Conservation (phyloP, 1,140 invertebrate species). For the Sarcophaga bullata region DNA sequence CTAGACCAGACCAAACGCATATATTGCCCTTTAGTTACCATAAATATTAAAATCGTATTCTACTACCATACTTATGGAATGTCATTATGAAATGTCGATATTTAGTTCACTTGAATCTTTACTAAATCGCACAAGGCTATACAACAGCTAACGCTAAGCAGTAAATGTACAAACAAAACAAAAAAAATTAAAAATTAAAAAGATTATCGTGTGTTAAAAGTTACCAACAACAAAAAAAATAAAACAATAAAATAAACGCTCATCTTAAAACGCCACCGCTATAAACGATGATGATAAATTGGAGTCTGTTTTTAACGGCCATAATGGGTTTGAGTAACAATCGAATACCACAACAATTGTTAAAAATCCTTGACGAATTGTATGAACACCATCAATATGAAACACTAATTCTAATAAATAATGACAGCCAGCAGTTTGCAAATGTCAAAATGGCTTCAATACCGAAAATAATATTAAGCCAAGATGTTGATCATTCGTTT, state of each 20-base stretch:
- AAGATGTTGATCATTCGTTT: not conserved
- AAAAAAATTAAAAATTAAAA: not conserved
- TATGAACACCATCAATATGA: constrained; percentile 27
- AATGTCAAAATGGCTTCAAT: not conserved
- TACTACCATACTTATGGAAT: not conserved
- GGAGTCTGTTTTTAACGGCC: not conserved
- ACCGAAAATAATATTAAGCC: not conserved
- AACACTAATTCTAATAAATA: constrained; percentile 3
- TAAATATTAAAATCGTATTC: not conserved
- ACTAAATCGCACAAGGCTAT: constrained; percentile 16
- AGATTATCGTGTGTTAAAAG: not conserved
- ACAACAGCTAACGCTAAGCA: not conserved
- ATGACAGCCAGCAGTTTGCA: not conserved
- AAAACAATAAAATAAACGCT: not conserved
- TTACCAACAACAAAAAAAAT: not conserved
- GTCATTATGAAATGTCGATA: not conserved
- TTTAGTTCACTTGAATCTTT: constrained; percentile 11
- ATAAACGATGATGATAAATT: not conserved
- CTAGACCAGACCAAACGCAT: not conserved
- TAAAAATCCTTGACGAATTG: constrained; percentile 5
- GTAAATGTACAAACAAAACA: too few relatives aligned
- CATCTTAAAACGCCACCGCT: too few relatives aligned
- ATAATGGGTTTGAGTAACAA: not conserved
- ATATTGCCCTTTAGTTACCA: not conserved
- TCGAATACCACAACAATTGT: not conserved